Evolutionary conservation across 2,888 invertebrate genomes (phyloP).

Genomic region (Tiliacea aurago): DNA sequence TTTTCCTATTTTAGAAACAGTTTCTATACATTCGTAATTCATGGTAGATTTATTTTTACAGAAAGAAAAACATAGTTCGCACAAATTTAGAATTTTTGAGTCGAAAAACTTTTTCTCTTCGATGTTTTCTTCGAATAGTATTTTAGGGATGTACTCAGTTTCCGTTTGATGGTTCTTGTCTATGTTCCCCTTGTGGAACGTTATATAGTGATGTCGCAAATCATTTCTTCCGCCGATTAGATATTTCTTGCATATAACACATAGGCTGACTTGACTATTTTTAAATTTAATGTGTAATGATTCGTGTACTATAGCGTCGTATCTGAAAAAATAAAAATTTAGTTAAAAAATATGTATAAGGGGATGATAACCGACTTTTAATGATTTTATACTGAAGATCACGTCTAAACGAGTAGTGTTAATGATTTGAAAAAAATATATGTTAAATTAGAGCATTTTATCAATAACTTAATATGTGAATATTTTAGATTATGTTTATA

Average conservation of each 20-base stretch:
- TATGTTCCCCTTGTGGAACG: constrained; percentile 12
- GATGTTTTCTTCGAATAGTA: background rate
- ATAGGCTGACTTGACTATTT: constrained; percentile 58
- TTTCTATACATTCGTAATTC: constrained; percentile 61
- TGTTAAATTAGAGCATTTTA: too few relatives aligned
- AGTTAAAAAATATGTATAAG: background rate
- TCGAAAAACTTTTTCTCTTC: background rate
- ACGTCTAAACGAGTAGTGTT: too few relatives aligned
- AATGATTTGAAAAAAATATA: too few relatives aligned
- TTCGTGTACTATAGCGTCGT: constrained; percentile 70
- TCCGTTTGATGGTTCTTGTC: background rate
- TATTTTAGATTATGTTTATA: too few relatives aligned
- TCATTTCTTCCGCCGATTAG: constrained; percentile 56
- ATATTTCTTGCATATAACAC: constrained; percentile 70
- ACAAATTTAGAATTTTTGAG: constrained; percentile 55
- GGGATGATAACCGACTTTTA: too few relatives aligned
- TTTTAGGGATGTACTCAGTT: background rate
- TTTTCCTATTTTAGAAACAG: constrained; percentile 54
- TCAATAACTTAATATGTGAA: too few relatives aligned
- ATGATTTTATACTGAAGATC: too few relatives aligned
- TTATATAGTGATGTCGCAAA: constrained; percentile 43
- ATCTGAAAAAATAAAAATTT: constrained; percentile 67
- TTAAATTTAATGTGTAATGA: constrained; percentile 65
- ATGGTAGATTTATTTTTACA: constrained; percentile 55
- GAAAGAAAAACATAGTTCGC: constrained; percentile 71